Percentiles rank a stretch among this genome's conserved stretches.
Evolutionary conservation across 2,888 invertebrate genomes (phyloP).

Genomic region (Hydropsyche betteni): DNA sequence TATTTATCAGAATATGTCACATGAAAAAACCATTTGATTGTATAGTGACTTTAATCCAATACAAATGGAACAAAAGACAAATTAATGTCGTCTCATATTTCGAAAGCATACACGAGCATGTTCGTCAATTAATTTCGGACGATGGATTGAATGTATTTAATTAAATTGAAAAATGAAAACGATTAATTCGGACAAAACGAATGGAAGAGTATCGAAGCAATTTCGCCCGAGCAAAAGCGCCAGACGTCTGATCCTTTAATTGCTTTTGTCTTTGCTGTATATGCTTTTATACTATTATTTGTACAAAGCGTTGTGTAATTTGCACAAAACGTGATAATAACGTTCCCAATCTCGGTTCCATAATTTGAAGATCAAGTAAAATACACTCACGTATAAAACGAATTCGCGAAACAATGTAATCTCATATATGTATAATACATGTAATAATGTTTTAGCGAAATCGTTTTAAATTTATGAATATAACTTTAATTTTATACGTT

Average conservation of each 20-base stretch:
- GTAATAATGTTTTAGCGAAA: too few species aligned
- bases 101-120: too few species aligned
- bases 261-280: background rate
- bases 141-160: background rate
- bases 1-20: too few species aligned
- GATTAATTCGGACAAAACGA: background rate
- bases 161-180: conserved; percentile 11
- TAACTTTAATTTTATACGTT: too few species aligned
- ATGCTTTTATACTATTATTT: background rate
- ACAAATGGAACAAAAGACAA: too few species aligned
- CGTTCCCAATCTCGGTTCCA: background rate
- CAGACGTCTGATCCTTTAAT: conserved; percentile 24
- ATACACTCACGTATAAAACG: background rate
- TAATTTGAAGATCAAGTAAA: background rate
- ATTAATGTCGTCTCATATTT: too few species aligned
- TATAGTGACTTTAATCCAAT: too few species aligned
- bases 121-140: background rate
- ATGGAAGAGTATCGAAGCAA: background rate
- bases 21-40: too few species aligned
- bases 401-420: too few species aligned
- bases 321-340: background rate
- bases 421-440: too few species aligned
- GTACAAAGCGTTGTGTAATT: background rate
- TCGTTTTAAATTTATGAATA: too few species aligned
- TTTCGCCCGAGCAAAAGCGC: background rate